Evolutionary conservation across 2,113 vertebrate genomes (phyloP), one percentile per base, ranked within the genome.

Genomic region (Ornithorhynchus anatinus): DNA sequence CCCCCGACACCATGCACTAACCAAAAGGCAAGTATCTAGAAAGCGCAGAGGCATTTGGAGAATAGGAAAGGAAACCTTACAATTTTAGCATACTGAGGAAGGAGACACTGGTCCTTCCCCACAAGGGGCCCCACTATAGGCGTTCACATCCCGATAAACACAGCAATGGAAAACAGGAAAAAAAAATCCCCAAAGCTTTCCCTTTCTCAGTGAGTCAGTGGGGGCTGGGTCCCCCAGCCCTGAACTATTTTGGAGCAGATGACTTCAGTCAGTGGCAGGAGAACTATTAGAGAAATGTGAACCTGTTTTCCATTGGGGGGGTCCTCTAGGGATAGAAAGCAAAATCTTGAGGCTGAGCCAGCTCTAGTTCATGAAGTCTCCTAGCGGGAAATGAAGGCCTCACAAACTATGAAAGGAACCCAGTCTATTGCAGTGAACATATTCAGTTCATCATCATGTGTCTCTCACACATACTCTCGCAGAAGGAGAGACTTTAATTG

Each of bases 241-340:
- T 38, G 43, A 45, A 68, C 78, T 82, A 80, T 85, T 84, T 86
- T 73, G 44, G 72, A 69, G 27, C 32, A 72, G 86, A 59, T 89
- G 81, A 89, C 81, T 86, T 89, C 75, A 83, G 50, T 59, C 71
- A 85, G 72, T 72, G 84, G 73, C 82, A 83, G 59, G 72, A 86
- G 89, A 82, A 52, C 67, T 87, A 79, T 58, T 64, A 85, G 82
- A 81, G 89, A 82, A 89, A 80, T 75, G 72, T 66, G 84, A 69
- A 84, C 70, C 70, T 84, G 25, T 86, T 89, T 87, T 80, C 81
- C 89, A 89, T 75, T 86, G 83, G 62, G 59, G 84, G 78, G n/a
- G 33, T 84, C 51, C 79, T 73, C 77, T 48, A 44, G 86, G 66
- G 82, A 91, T 73, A 69, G 72, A 86, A 69, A 84, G 13, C 36